A percentile compares a stretch with the other conserved stretches of the same genome.
Evolutionary conservation across 2,113 vertebrate genomes (phyloP).

Genomic region (Gymnobelideus leadbeateri): DNA sequence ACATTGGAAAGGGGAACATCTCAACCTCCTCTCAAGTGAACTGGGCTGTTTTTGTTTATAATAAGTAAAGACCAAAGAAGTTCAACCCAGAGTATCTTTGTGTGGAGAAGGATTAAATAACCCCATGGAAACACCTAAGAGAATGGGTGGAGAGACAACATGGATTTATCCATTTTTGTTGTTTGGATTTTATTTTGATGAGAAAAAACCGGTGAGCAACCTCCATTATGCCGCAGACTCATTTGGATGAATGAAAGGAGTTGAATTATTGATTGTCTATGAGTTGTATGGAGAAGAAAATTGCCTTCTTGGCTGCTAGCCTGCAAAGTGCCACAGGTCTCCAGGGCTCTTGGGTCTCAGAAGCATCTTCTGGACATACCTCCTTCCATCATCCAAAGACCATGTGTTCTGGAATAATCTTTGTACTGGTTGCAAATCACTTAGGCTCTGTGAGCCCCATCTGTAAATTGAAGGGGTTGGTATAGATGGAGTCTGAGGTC

Average conservation of each 20-base stretch:
- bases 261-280: not conserved
- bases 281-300: constrained; percentile 21
- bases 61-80: not conserved
- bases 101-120: not conserved
- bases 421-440: not conserved
- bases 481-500: not conserved
- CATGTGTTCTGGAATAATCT: not conserved
- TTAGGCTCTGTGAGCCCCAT: not conserved
- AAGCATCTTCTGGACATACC: not conserved
- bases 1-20: not conserved
- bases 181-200: not conserved
- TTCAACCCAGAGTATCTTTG: not conserved
- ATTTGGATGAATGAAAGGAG: not conserved
- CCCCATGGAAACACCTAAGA: too few relatives aligned
- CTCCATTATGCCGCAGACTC: not conserved
- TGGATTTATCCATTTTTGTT: not conserved
- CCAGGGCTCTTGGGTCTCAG: not conserved
- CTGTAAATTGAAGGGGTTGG: not conserved
- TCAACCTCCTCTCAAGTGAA: not conserved
- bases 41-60: not conserved
- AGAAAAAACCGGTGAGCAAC: rapidly evolving
- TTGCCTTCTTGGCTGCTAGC: constrained; percentile 3
- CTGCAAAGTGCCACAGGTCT: not conserved
- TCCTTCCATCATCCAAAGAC: not conserved
- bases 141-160: rapidly evolving